Base-by-base conservation (phyloP, 1,140 invertebrate genomes). In the Wasmannia auropunctata region DNA sequence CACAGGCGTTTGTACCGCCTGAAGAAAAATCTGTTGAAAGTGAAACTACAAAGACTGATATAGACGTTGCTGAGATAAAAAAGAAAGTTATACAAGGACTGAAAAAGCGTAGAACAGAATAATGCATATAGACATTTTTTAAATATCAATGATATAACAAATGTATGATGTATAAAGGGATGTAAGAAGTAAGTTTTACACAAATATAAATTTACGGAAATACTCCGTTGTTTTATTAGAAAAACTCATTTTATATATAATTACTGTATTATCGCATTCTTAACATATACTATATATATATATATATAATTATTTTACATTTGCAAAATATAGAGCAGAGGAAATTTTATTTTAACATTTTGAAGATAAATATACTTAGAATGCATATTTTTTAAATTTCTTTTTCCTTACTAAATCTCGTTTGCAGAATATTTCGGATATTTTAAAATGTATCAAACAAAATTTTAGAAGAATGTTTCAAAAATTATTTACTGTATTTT, bases 1-100 rank as follows among this genome's bases (percentile, higher is more conserved):
- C 97, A 63, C 96, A 98, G 93, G 97, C 97, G 63, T 99, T 98
- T 95, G 95, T 98, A 83, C 97, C 98, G 37, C 98, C 98, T 0
- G 95, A 97, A 91, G 98, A 99, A 92, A 95, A 95, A 67, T 80
- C 86, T 0, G 74, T 88, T 60, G 86, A 89, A 22, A 87, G 86
- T 49, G 88, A 88, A 72, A 91, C 90, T 28, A 86, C 91, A 63
- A 93, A 92, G 91, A 88, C 86, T 91, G 91, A 94, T 83, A 91
- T 98, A 56, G 95, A 98, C 93, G 95, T 98, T 51, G 95, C 96
- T 49, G 94, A 96, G 80, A 94, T 98, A 34, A 98, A 98, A 92
- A 95, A 96, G 56, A 98, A 98, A 96, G 96, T 98, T 69, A 96
- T 97, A 84, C 97, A 97, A 90, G 95, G 96, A 74, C 92, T 96